phyloP scores from a whole-genome alignment of 2,113 vertebrate species.

The Coptodon rendalli region DNA sequence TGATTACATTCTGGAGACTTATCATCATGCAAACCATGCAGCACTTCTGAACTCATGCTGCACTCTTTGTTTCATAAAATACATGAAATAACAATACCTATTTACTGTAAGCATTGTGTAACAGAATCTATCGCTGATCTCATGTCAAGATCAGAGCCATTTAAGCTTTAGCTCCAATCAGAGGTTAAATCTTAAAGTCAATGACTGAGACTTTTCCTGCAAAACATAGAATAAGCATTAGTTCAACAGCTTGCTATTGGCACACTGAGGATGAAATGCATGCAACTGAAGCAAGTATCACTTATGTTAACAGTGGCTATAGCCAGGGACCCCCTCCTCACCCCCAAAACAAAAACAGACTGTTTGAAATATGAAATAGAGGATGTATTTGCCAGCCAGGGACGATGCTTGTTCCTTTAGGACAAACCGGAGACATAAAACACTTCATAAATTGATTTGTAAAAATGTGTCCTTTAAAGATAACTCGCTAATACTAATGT shows the following conservation, averaged over 20 bases:
- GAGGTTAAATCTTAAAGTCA: neutral
- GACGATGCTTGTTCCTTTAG: neutral
- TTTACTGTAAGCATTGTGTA: neutral
- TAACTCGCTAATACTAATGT: neutral
- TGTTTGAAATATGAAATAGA: neutral
- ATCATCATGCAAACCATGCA: neutral
- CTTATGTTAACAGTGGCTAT: neutral
- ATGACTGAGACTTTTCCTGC: neutral
- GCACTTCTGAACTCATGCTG: neutral
- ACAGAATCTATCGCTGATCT: neutral
- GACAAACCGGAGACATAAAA: neutral
- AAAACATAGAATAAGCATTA: neutral
- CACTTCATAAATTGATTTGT: neutral
- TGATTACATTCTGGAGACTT: neutral
- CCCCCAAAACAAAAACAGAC: neutral
- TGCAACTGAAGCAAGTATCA: neutral
- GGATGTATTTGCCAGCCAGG: neutral
- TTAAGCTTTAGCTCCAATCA: neutral
- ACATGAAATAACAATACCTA: neutral
- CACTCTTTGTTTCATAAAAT: neutral
- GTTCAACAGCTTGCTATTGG: neutral
- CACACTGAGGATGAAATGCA: neutral
- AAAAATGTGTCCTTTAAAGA: neutral
- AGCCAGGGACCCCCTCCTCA: neutral
- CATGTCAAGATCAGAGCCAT: neutral